Conservation (phyloP, 2,113 vertebrate species). For the Brachypteracias leptosomus region DNA sequence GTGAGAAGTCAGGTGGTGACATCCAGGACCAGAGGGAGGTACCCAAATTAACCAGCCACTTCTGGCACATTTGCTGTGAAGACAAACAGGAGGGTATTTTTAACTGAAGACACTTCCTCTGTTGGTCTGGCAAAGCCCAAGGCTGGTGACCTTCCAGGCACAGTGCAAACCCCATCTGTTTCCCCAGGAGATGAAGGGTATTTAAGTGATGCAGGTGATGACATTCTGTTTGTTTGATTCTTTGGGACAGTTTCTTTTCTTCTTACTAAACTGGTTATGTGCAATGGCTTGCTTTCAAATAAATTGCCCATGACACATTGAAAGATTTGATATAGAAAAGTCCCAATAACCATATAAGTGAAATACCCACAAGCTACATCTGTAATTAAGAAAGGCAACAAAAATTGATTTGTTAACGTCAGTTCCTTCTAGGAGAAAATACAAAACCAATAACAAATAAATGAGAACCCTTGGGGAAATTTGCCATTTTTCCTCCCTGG, state of each 20-base stretch:
- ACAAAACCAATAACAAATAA: background rate
- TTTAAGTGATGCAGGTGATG: background rate
- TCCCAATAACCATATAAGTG: background rate
- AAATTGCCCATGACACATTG: background rate
- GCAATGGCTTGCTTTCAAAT: background rate
- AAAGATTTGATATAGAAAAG: background rate
- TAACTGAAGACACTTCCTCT: slow-evolving; percentile 29
- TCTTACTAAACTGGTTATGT: background rate
- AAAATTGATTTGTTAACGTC: background rate
- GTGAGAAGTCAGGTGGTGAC: background rate
- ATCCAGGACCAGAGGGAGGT: background rate
- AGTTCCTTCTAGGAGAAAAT: background rate
- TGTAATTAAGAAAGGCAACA: background rate
- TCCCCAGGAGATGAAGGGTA: background rate
- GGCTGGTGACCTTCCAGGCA: slow-evolving; percentile 25
- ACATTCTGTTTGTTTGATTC: background rate
- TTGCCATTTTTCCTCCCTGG: background rate
- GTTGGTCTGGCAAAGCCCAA: background rate
- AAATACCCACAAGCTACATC: background rate
- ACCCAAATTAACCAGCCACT: background rate
- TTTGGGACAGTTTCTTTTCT: background rate
- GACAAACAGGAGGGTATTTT: slow-evolving; percentile 25
- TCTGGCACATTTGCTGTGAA: background rate
- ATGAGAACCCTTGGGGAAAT: background rate
- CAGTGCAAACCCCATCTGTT: slow-evolving; percentile 52